phyloP scores from a whole-genome alignment of 2,113 vertebrate species.

The Picathartes gymnocephalus region DNA sequence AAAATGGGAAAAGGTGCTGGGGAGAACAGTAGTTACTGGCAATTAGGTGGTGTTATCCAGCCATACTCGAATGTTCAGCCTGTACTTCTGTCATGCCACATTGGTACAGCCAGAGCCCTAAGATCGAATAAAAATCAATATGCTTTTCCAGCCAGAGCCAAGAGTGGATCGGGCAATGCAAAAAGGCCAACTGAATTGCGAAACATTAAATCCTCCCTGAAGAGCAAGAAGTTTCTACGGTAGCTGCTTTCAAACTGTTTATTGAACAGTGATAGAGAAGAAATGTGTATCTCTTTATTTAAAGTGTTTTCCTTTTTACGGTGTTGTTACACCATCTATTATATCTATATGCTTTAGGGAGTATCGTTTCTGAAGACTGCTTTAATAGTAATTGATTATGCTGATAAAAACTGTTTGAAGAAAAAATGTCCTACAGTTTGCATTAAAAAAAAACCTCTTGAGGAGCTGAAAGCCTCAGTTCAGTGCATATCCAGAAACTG shows the following conservation, averaged over 20 bases:
- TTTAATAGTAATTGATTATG: background rate
- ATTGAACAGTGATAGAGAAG: background rate
- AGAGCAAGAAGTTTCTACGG: background rate
- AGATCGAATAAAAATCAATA: background rate
- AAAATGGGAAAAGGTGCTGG: background rate
- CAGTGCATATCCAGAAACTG: fast-evolving
- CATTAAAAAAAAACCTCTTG: background rate
- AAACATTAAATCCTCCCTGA: background rate
- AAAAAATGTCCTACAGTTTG: background rate
- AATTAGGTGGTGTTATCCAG: background rate
- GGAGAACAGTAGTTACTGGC: background rate
- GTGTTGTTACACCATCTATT: background rate
- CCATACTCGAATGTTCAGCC: background rate
- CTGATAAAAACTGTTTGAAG: background rate
- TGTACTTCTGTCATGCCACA: background rate
- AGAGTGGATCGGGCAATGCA: background rate
- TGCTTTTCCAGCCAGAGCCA: background rate
- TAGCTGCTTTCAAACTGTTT: background rate
- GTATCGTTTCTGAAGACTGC: background rate
- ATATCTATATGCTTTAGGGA: background rate
- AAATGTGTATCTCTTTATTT: background rate
- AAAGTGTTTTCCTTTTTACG: background rate
- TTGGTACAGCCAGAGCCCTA: background rate
- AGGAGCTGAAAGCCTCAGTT: background rate
- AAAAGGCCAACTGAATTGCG: background rate